Evolutionary conservation across 2,888 invertebrate species (phyloP).

Genomic region (Chloroclysta siterata): DNA sequence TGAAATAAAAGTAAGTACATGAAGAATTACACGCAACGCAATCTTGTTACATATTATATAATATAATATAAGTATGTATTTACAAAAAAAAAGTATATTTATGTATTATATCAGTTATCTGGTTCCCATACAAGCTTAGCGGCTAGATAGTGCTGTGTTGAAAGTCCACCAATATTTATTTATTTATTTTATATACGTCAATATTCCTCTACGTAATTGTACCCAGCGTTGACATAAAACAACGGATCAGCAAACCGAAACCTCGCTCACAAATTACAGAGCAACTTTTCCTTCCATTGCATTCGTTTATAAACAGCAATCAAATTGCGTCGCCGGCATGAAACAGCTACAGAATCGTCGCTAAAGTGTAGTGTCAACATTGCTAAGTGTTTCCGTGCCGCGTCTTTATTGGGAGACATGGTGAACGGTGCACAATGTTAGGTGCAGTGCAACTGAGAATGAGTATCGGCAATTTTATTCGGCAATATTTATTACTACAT

Average conservation of each 20-base stretch:
- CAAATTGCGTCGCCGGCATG: constrained; percentile 53
- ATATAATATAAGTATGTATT: no score
- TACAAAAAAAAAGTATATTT: no score
- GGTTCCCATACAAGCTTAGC: no score
- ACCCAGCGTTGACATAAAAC: not conserved
- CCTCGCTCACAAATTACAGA: constrained; percentile 11
- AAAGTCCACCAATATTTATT: no score
- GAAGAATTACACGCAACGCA: no score
- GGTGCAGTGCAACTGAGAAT: constrained; percentile 4
- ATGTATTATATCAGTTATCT: no score
- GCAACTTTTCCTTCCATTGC: constrained; percentile 28
- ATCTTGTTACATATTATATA: no score
- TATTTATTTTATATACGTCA: no score
- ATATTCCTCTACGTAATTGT: no score
- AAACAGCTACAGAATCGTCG: constrained; percentile 67
- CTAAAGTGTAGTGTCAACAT: constrained; percentile 83
- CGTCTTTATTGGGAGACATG: constrained; percentile 72
- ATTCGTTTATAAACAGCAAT: constrained; percentile 28
- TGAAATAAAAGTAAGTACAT: no score
- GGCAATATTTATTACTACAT: no score
- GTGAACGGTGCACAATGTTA: constrained; percentile 16
- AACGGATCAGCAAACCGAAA: not conserved
- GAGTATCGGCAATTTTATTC: constrained; percentile 29
- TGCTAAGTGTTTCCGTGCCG: constrained; percentile 78
- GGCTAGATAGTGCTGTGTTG: no score